Evolutionary conservation across 2,888 invertebrate genomes (phyloP), one percentile per base, ranked within the genome.

Genomic region (Melanostoma scalare): DNA sequence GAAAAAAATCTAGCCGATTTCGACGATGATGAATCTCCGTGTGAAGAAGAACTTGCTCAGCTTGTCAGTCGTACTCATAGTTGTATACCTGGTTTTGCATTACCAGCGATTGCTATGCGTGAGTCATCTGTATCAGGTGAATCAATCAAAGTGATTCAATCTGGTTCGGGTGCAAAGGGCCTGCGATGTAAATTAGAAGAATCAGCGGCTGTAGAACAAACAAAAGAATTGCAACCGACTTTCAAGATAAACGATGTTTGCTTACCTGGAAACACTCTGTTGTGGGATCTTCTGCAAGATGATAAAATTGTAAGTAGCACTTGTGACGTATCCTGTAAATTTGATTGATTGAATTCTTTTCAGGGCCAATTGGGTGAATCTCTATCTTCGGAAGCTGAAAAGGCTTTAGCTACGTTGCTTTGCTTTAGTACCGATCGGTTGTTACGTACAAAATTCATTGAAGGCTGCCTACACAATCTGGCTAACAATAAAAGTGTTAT

Each of bases 1-100:
- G 97, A 97, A 88, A 97, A 98, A 87, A 98, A 98, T 90, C 95
- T 98, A 94, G 97, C 97, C 0, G 98, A 98, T 91, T 96, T 98
- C 88, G 98, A 98, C 88, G 98, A 97, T 4, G 95, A 96, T 88
- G 96, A 97, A 88, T 96, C 96, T 6, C 96, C 95, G 0, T 96
- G 96, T 89, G 97, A 97, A 88, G 96, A 96, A 89, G 96, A 96
- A 89, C 90, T 96, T 44, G 96, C 95, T 0, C 94, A 96, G 87
- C 92, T 96, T 53, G 95, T 95, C 0, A 95, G 94, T 58, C 94
- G 94, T 91, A 94, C 94, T 87, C 89, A 88, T 33, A 88, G 88
- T 53, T 90, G 90, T 60, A 88, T 90, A 48, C 89, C 87, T 48
- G 69, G 76, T 3, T 78, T 69, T 44, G 61, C 71, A 8, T 61